Evolutionary conservation across 1,140 invertebrate genomes (phyloP).

Genomic region (Chironomus striatipennis): DNA sequence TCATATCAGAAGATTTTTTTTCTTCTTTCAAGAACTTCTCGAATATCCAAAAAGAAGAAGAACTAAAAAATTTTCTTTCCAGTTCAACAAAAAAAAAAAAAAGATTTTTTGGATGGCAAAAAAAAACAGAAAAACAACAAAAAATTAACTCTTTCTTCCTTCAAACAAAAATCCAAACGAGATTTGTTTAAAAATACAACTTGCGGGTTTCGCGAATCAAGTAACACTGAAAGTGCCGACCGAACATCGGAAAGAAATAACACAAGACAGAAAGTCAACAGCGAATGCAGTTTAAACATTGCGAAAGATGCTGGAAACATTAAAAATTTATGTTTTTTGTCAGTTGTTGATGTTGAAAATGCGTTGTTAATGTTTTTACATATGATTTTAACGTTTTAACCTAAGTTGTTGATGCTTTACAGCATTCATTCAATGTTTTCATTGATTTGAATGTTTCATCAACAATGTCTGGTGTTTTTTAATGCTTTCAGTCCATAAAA

Average conservation of each 20-base stretch:
- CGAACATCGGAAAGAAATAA: too few relatives aligned
- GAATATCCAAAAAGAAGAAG: too few relatives aligned
- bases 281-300: neutral
- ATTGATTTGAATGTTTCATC: neutral
- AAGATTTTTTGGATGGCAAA: too few relatives aligned
- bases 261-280: neutral
- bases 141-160: too few relatives aligned
- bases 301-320: slow-evolving; percentile 3
- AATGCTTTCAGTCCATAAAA: neutral
- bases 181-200: neutral
- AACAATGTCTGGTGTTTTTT: neutral
- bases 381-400: neutral
- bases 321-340: neutral
- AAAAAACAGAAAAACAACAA: too few relatives aligned
- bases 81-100: too few relatives aligned
- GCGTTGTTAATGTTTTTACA: neutral
- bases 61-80: too few relatives aligned
- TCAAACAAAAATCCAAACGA: neutral
- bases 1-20: neutral
- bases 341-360: neutral
- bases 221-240: neutral
- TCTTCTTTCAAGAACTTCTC: neutral
- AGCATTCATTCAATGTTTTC: neutral
- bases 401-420: neutral
- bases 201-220: neutral